A percentile compares a stretch with the other conserved stretches of the same genome.
phyloP scores from a whole-genome alignment of 1,140 invertebrate species.

The Rhagoletis pomonella region DNA sequence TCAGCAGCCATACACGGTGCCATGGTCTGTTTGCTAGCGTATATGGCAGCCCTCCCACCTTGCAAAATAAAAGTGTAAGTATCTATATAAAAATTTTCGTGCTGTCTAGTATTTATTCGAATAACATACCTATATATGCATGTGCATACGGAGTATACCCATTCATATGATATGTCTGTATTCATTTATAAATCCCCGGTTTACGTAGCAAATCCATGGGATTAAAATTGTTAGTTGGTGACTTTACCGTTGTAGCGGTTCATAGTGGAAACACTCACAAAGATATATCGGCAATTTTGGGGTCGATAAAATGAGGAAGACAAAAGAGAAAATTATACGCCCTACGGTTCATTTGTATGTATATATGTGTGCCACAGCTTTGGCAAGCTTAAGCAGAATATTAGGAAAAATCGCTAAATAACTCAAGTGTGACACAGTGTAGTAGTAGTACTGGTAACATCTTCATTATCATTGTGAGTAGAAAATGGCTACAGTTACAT shows the following conservation, averaged over 20 bases:
- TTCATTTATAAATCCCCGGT: background rate
- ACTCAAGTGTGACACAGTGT: background rate
- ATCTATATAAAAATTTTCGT: too few species aligned
- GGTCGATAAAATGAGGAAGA: conserved; percentile 17
- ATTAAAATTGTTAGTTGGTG: conserved; percentile 48
- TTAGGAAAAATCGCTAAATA: conserved; percentile 34
- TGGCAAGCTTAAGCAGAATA: background rate
- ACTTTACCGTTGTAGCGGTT: conserved; percentile 10
- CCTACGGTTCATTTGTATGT: background rate
- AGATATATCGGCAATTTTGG: conserved; percentile 32
- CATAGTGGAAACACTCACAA: background rate
- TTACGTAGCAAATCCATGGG: conserved; percentile 15
- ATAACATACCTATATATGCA: background rate
- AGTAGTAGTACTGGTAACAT: background rate
- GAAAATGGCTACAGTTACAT: conserved; percentile 17
- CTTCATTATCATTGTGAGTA: conserved; percentile 21
- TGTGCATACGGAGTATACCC: background rate
- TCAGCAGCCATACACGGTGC: too few species aligned
- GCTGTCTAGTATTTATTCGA: too few species aligned
- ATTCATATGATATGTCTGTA: background rate
- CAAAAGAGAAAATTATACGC: background rate
- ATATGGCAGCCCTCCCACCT: too few species aligned
- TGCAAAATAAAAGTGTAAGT: too few species aligned
- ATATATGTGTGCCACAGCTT: background rate
- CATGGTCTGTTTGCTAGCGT: too few species aligned